Conservation (phyloP, 2,888 invertebrate genomes). For the Drosophila histrio region DNA sequence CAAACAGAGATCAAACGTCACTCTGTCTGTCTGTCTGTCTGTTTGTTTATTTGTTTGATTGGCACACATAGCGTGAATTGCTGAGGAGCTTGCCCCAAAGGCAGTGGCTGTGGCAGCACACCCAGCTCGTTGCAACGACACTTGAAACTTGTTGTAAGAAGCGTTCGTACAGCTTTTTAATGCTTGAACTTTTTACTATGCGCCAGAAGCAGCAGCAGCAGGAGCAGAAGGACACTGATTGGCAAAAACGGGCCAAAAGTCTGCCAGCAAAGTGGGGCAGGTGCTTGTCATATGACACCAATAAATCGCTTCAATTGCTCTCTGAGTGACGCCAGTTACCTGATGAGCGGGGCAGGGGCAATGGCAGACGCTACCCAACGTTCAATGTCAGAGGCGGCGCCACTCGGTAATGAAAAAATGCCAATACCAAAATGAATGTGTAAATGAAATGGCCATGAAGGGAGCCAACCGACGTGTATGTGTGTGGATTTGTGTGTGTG, state of each 20-base stretch:
- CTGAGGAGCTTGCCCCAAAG: constrained; percentile 24
- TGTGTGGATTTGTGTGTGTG: constrained; percentile 37
- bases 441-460: constrained; percentile 39
- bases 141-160: constrained; percentile 65
- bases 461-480: constrained; percentile 6
- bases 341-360: constrained; percentile 1
- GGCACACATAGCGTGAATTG: constrained; percentile 64
- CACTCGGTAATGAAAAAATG: constrained; percentile 70
- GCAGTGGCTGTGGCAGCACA: neutral
- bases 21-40: constrained; percentile 17
- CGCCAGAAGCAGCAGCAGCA: constrained; percentile 35
- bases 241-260: constrained; percentile 31
- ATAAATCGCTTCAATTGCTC: constrained; percentile 80
- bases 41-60: constrained; percentile 64
- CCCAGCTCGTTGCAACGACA: constrained; percentile 48
- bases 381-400: constrained; percentile 57
- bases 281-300: constrained; percentile 79
- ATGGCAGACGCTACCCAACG: constrained; percentile 21
- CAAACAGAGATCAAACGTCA: constrained; percentile 38
- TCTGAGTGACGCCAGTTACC: constrained; percentile 70
- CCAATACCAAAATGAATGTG: constrained; percentile 71
- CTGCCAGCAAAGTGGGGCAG: constrained; percentile 10
- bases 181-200: constrained; percentile 75
- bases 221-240: constrained; percentile 34
- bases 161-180: constrained; percentile 60